phyloP scores from a whole-genome alignment of 2,888 invertebrate genomes.

The Stenoptilia bipunctidactyla region DNA sequence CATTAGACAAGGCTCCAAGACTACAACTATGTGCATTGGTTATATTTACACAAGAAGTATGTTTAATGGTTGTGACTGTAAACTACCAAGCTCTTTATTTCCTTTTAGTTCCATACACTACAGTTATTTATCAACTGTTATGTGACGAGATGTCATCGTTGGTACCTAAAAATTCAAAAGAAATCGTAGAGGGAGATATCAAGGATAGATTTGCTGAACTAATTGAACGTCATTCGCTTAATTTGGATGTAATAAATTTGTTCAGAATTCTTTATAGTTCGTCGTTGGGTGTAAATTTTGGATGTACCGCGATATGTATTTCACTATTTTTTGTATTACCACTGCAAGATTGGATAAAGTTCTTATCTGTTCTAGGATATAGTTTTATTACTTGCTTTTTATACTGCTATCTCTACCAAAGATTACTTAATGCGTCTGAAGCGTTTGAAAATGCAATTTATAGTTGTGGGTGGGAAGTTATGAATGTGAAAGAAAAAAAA shows the following conservation, averaged over 20 bases:
- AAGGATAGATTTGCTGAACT: slow-evolving; percentile 26
- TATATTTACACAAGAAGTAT: slow-evolving; percentile 28
- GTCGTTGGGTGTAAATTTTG: slow-evolving; percentile 48
- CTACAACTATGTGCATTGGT: slow-evolving; percentile 33
- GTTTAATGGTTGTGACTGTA: slow-evolving; percentile 28
- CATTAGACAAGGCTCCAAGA: slow-evolving; percentile 31
- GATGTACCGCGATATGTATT: slow-evolving; percentile 40
- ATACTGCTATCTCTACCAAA: slow-evolving; percentile 49
- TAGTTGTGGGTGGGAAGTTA: slow-evolving; percentile 55
- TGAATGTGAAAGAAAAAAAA: slow-evolving; percentile 33
- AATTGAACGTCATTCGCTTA: slow-evolving; percentile 31
- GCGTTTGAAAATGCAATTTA: slow-evolving; percentile 41
- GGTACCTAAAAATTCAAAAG: slow-evolving; percentile 18
- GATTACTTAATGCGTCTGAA: slow-evolving; percentile 41
- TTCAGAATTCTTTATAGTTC: slow-evolving; percentile 39
- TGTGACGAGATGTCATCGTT: slow-evolving; percentile 34
- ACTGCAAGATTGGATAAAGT: slow-evolving; percentile 34
- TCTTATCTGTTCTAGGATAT: slow-evolving; percentile 37
- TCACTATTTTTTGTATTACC: slow-evolving; percentile 41
- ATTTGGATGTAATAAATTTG: slow-evolving; percentile 28
- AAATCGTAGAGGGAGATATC: slow-evolving; percentile 19
- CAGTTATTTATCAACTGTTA: slow-evolving; percentile 39
- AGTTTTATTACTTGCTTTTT: slow-evolving; percentile 45
- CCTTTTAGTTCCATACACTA: slow-evolving; percentile 41
- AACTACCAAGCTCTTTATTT: slow-evolving; percentile 42